phyloP scores from a whole-genome alignment of 2,888 invertebrate genomes.

The Galerucella nymphaeae region DNA sequence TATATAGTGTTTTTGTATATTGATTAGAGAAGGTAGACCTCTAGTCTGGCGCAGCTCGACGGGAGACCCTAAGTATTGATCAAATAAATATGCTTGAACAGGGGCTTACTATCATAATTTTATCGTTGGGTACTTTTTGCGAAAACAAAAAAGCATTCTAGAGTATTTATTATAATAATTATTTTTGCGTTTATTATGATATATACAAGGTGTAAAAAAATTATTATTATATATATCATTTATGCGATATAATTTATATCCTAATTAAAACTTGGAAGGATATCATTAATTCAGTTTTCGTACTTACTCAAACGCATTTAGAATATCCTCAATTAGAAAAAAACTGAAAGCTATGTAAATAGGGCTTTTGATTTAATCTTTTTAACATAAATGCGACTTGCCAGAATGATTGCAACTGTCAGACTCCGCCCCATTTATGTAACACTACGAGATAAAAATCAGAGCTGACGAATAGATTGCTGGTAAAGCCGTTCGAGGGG shows the following conservation, averaged over 20 bases:
- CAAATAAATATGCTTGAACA: slow-evolving; percentile 61
- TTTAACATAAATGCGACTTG: slow-evolving; percentile 25
- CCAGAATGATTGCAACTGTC: slow-evolving; percentile 49
- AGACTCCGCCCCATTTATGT: slow-evolving; percentile 57
- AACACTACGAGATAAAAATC: slow-evolving; percentile 48
- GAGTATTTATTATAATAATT: too few species aligned
- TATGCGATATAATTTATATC: too few species aligned
- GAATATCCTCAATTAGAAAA: slow-evolving; percentile 24
- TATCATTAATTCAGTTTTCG: too few species aligned
- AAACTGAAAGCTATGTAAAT: slow-evolving; percentile 25
- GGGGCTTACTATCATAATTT: slow-evolving; percentile 21
- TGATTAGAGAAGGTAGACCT: slow-evolving; percentile 63
- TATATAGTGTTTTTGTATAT: slow-evolving; percentile 64
- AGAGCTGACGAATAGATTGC: slow-evolving; percentile 30
- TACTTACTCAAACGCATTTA: not conserved
- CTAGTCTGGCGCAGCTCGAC: slow-evolving; percentile 63
- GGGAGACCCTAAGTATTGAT: slow-evolving; percentile 64
- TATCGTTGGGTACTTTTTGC: not conserved
- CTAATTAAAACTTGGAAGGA: too few species aligned
- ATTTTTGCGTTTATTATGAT: too few species aligned
- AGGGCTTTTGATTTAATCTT: slow-evolving; percentile 21
- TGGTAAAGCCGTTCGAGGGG: slow-evolving; percentile 25
- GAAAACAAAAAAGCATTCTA: not conserved
- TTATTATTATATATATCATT: too few species aligned
- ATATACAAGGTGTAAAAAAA: too few species aligned